phyloP scores from a whole-genome alignment of 2,113 vertebrate genomes.

The Cebidichthys violaceus region DNA sequence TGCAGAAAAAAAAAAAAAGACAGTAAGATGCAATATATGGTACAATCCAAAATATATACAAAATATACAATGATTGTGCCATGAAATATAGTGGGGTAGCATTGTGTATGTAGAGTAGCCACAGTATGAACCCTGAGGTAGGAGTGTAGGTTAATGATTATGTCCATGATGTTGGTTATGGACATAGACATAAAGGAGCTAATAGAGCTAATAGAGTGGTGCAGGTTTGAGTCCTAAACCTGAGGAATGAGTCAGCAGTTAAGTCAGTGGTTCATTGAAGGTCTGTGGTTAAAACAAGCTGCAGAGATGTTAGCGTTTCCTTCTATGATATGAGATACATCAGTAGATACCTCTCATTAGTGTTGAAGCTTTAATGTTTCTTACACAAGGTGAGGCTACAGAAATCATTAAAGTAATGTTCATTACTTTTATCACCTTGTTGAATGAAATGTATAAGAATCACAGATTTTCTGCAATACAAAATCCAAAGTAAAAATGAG shows the following conservation, averaged over 20 bases:
- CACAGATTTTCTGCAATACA: not conserved
- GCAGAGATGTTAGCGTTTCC: not conserved
- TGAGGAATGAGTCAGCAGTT: not conserved
- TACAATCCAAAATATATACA: not conserved
- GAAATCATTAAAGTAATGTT: not conserved
- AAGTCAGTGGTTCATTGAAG: not conserved
- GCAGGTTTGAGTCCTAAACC: too few relatives aligned
- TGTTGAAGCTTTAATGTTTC: too few relatives aligned
- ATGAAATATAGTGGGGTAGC: not conserved
- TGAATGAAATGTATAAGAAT: not conserved
- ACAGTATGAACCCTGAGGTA: not conserved
- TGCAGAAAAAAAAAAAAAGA: not conserved
- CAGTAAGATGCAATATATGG: not conserved
- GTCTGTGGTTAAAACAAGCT: not conserved
- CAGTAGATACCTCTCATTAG: not conserved
- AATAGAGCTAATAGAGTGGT: not conserved
- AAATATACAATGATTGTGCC: not conserved
- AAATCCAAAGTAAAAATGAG: too few relatives aligned
- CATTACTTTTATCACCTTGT: not conserved
- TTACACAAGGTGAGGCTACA: not conserved
- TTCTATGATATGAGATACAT: not conserved
- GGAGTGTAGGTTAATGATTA: not conserved
- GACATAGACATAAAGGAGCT: not conserved
- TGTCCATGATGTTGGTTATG: not conserved
- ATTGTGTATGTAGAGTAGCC: not conserved